Evolutionary conservation across 2,113 vertebrate genomes (phyloP), one percentile per base, ranked within the genome.

Genomic region (Oreochromis spilurus): DNA sequence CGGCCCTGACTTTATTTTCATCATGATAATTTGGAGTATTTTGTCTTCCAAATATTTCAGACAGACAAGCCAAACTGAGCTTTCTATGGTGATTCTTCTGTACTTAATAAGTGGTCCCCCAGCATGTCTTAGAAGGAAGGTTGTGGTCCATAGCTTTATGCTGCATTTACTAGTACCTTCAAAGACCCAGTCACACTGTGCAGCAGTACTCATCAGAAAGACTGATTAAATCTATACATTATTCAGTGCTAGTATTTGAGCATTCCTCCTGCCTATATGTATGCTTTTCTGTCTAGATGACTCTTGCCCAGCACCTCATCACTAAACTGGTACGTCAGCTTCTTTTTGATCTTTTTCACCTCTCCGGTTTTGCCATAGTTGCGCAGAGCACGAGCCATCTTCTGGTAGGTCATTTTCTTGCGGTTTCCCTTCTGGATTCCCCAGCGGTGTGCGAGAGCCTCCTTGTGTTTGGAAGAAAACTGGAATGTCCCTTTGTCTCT

Each of bases 381-480:
- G 96, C 99, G 97, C 93, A 99, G 94, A 5, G 99, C 99, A 5
- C 99, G 96, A 9, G 99, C 99, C 99, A 99, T 99, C 95, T 99
- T 99, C 96, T 99, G 99, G 89, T 99, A 99, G 88, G 99, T 99
- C 99, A 99, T 99, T 95, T 99, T 99, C 95, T 99, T 99, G 89
- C 99, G 98, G 92, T 99, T 99, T 88, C 99, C 99, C 88, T 99
- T 99, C 96, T 99, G 98, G 92, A 99, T 96, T 82, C 99, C 99
- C 99, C 99, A 99, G 93, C 98, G 98, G 84, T 99, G 96, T 0
- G 99, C 99, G 48, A 99, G 84, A 4, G 96, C 97, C 92, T 99
- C 99, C 96, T 99, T 99, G 97, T 99, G 98, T 95, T 99, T 99
- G 90, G 99, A 99, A 8, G 99, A 99, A 97, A 99, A 99, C 95